A percentile compares a stretch with the other conserved stretches of the same genome.
phyloP scores from a whole-genome alignment of 2,797 vertebrate species.

The Halcyon leucocephala region DNA sequence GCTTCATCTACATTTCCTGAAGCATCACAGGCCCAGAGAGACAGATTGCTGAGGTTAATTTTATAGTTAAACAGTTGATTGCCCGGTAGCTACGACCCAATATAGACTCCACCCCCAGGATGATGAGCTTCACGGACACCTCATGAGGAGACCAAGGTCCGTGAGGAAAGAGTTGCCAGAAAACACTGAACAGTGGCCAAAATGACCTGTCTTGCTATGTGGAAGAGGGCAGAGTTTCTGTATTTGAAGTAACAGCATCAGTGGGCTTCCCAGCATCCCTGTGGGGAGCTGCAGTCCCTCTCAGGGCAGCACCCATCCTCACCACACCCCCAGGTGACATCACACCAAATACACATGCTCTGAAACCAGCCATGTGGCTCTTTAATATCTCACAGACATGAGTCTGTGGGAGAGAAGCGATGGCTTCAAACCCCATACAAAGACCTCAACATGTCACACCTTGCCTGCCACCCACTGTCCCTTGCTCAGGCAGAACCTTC shows the following conservation, averaged over 20 bases:
- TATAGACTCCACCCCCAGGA: not conserved
- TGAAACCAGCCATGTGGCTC: not conserved
- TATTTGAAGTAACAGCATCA: not conserved
- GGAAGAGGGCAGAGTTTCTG: not conserved
- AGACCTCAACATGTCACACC: accelerated
- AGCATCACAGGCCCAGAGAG: not conserved
- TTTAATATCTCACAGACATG: not conserved
- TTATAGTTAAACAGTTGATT: accelerated
- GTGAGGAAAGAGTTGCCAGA: not conserved
- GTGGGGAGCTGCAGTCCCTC: not conserved
- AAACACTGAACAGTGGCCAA: not conserved
- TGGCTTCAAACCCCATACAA: not conserved
- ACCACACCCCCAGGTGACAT: not conserved
- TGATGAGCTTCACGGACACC: not conserved
- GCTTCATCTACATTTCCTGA: not conserved
- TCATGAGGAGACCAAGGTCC: not conserved
- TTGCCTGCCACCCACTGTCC: not conserved
- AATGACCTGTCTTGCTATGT: not conserved
- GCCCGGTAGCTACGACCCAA: not conserved
- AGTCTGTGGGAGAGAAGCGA: not conserved
- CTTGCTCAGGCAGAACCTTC: not conserved
- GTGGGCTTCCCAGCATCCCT: not conserved
- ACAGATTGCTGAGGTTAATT: not conserved
- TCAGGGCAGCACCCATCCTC: accelerated
- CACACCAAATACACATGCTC: not conserved